phyloP scores from a whole-genome alignment of 2,797 vertebrate species.

The Hylomyscus alleni region DNA sequence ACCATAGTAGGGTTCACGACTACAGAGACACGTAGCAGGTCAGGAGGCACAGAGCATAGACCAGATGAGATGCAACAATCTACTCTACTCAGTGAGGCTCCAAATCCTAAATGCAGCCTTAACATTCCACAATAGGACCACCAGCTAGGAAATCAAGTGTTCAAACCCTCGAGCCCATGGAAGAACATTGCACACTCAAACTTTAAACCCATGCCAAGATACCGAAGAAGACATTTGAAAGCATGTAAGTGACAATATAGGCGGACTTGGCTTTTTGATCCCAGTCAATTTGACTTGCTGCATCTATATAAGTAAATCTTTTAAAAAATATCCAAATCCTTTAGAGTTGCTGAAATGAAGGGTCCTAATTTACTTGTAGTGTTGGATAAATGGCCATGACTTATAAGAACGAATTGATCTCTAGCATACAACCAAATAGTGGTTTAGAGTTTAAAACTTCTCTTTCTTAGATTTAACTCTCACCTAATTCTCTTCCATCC shows the following conservation, averaged over 20 bases:
- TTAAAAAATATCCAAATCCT: neutral
- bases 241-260: conserved; percentile 18
- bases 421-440: neutral
- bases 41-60: neutral
- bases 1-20: too few species aligned
- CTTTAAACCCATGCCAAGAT: conserved; percentile 5
- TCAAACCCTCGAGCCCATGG: neutral
- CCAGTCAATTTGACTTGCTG: conserved; percentile 49
- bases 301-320: conserved; percentile 46
- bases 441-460: conserved; percentile 22
- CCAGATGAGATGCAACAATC: neutral
- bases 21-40: neutral
- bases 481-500: neutral
- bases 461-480: neutral
- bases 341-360: conserved; percentile 22
- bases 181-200: neutral
- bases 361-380: neutral
- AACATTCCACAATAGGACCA: neutral
- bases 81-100: neutral
- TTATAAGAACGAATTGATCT: neutral
- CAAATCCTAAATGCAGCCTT: neutral
- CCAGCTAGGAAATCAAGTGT: neutral
- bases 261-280: conserved; percentile 35
- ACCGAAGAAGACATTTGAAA: conserved; percentile 25
- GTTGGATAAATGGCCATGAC: neutral